Evolutionary conservation across 2,113 vertebrate genomes (phyloP).

Genomic region (Hyaena hyaena): DNA sequence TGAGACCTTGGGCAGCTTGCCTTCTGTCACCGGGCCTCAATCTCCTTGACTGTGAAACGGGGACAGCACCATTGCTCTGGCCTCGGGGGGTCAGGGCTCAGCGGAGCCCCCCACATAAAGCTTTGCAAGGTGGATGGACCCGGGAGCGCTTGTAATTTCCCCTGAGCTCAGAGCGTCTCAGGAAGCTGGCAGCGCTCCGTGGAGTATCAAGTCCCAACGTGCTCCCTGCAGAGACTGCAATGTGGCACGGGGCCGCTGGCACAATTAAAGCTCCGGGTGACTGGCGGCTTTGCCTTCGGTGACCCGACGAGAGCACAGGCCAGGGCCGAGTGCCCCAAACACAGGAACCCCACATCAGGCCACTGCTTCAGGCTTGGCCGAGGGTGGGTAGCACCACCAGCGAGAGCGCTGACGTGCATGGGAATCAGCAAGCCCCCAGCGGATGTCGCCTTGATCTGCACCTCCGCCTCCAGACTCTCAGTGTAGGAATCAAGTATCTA

Average conservation of each 20-base stretch:
- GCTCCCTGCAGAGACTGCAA: not conserved
- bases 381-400: not conserved
- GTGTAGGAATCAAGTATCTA: not conserved
- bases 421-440: rapidly evolving
- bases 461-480: rapidly evolving
- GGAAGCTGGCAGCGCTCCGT: not conserved
- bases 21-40: not conserved
- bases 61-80: not conserved
- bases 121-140: not conserved
- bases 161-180: rapidly evolving
- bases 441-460: not conserved
- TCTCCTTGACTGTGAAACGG: not conserved
- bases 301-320: not conserved
- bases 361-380: rapidly evolving
- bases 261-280: not conserved
- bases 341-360: not conserved
- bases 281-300: rapidly evolving
- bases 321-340: rapidly evolving
- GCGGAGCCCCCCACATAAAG: not conserved
- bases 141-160: rapidly evolving
- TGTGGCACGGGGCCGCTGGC: rapidly evolving
- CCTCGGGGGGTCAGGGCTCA: not conserved
- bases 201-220: rapidly evolving
- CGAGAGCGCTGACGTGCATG: rapidly evolving
- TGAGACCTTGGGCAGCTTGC: not conserved